Evolutionary conservation across 2,113 vertebrate species (phyloP).

Genomic region (Hypomesus transpacificus): DNA sequence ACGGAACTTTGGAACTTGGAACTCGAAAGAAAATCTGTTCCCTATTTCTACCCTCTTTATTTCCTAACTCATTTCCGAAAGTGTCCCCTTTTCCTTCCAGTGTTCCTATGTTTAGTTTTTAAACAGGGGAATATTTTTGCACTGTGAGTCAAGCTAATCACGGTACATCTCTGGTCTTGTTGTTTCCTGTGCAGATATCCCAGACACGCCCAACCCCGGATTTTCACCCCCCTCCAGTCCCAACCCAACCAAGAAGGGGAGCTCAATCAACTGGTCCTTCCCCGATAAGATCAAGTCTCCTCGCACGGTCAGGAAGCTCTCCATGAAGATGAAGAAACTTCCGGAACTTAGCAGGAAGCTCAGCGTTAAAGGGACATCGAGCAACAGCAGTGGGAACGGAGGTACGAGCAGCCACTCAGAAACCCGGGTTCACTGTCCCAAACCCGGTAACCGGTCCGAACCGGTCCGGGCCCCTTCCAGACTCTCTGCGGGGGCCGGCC

Average conservation of each 20-base stretch:
- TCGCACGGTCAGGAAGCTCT: slow-evolving; percentile 93
- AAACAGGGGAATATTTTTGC: not conserved
- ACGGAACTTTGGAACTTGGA: not conserved
- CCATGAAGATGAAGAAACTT: slow-evolving; percentile 97
- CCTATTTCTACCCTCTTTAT: not conserved
- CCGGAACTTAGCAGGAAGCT: slow-evolving; percentile 94
- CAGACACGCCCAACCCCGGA: slow-evolving; percentile 60
- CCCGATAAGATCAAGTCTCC: slow-evolving; percentile 98
- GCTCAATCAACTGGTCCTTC: slow-evolving; percentile 93
- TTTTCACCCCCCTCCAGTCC: slow-evolving; percentile 86
- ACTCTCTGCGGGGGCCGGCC: slow-evolving; percentile 71
- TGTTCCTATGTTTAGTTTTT: not conserved
- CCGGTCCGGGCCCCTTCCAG: slow-evolving; percentile 46
- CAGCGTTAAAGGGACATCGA: slow-evolving; percentile 82
- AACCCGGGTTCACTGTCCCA: slow-evolving; percentile 49
- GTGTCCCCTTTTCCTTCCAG: too few relatives aligned
- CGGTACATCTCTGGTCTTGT: slow-evolving; percentile 18
- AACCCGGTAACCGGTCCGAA: slow-evolving; percentile 45
- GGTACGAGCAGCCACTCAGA: slow-evolving; percentile 55
- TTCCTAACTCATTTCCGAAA: too few relatives aligned
- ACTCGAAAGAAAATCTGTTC: not conserved
- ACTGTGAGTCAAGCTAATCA: slow-evolving; percentile 25
- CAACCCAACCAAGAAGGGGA: slow-evolving; percentile 86
- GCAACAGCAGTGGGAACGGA: slow-evolving; percentile 51
- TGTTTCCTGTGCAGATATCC: slow-evolving; percentile 51